A percentile compares a stretch with the other conserved stretches of the same genome.
Conservation (phyloP, 1,140 invertebrate species). For the Drosophila ohnishii region DNA sequence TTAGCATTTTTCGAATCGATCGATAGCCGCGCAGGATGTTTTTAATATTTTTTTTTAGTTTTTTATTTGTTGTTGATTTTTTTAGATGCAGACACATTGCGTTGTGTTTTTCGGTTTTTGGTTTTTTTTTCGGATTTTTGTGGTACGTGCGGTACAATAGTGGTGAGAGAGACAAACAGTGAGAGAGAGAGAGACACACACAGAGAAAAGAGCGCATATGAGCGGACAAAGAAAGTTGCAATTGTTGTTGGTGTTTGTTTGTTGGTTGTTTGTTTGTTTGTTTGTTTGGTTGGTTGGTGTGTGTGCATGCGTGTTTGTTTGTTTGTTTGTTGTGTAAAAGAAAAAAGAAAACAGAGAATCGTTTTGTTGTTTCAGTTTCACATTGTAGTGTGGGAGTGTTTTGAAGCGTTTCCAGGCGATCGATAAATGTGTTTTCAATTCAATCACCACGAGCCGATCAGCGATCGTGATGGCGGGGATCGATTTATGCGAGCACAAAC, state of each 20-base stretch:
- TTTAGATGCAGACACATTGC: constrained; percentile 70
- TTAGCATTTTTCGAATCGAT: constrained; percentile 46
- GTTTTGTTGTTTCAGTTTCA: constrained; percentile 60
- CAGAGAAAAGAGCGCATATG: constrained; percentile 52
- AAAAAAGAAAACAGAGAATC: constrained; percentile 50
- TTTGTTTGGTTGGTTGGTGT: constrained; percentile 18
- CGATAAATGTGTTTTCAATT: constrained; percentile 8
- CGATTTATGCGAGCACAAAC: constrained; percentile 7
- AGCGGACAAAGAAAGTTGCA: constrained; percentile 31
- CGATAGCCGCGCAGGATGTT: constrained; percentile 29
- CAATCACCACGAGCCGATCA: no score
- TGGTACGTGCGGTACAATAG: constrained; percentile 72
- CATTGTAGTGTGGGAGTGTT: constrained; percentile 30
- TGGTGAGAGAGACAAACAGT: constrained; percentile 71
- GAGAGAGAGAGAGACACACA: constrained; percentile 57
- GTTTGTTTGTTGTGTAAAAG: constrained; percentile 45
- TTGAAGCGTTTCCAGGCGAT: constrained; percentile 27
- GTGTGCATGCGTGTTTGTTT: constrained; percentile 28
- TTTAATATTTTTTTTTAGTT: constrained; percentile 44
- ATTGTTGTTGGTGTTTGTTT: constrained; percentile 32
- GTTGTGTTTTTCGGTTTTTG: constrained; percentile 63
- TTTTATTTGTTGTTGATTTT: constrained; percentile 22
- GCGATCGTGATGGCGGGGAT: constrained; percentile 3
- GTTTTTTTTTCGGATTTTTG: constrained; percentile 21
- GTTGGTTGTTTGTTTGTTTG: constrained; percentile 11